phyloP scores from a whole-genome alignment of 1,140 invertebrate genomes.

The Whitmania pigra region DNA sequence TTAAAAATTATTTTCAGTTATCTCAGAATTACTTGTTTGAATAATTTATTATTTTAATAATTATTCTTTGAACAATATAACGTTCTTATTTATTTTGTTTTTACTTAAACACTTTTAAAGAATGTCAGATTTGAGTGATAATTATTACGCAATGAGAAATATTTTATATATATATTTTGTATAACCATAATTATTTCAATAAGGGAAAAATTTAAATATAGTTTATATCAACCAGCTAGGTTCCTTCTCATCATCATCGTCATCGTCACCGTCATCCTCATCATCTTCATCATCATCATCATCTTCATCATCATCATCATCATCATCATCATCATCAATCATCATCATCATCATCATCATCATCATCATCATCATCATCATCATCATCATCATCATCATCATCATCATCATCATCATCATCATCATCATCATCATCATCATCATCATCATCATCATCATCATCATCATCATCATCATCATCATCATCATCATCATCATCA shows the following conservation, averaged over 20 bases:
- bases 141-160: no score
- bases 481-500: conserved; percentile 13
- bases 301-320: not conserved
- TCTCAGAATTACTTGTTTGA: not conserved
- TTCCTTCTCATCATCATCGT: not conserved
- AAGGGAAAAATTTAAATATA: not conserved
- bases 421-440: conserved; percentile 13
- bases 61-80: not conserved
- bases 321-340: not conserved
- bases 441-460: conserved; percentile 12
- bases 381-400: conserved; percentile 18
- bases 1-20: not conserved
- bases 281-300: conserved; percentile 12
- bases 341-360: conserved; percentile 6
- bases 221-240: no score
- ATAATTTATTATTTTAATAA: not conserved
- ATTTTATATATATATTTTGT: no score
- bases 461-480: conserved; percentile 12
- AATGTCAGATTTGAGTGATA: no score
- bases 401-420: conserved; percentile 16
- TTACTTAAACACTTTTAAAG: no score
- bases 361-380: conserved; percentile 18
- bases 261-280: conserved; percentile 1
- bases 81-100: no score
- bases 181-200: not conserved